Base-by-base conservation (phyloP, 2,113 vertebrate genomes). In the Protobothrops mucrosquamatus region DNA sequence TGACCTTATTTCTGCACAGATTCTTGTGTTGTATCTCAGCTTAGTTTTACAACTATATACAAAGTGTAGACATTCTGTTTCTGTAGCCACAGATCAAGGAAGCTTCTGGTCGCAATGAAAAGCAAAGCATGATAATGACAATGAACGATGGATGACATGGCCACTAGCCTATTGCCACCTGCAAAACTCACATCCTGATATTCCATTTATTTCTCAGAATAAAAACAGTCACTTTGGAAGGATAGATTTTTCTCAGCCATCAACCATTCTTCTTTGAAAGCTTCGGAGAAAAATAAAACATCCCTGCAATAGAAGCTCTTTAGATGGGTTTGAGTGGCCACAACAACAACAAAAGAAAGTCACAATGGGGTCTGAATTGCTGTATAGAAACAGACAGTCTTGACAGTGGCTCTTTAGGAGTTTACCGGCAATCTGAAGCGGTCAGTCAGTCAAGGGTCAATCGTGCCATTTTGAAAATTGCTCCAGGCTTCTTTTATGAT, bases 391-490 rank as follows among this genome's bases (percentile, higher is more conserved):
- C 48, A 12, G 88, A 61, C 4, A 46, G 74, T 93, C 74, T 90
- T 69, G 56, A 87, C 92, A 87, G 92, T 29, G 39, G 39, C 81
- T 61, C 81, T 54, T 29, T 64, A 43, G 81, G 89, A 64, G 92
- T 89, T 93, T 87, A 90, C 89, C 1, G 81, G 92, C 92, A 93
- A 64, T 90, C 89, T 64, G 46, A 93, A 87, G 89, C 23, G 56
- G 92, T 64, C 92, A 93, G 81, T 87, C 89, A 86, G 81, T 93
- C 89, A 93, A 90, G 56, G 92, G 92, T 93, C 92, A 93, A 93
- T 93, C 61, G 81, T 90, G 89, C 92, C 81, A 34, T 93, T 93
- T 93, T 90, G 89, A 87, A 93, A 93, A 93, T 93, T 93, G 92
- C 48, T 93, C 92, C 81, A 64, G 89, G 89, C 81, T 93, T 85